Evolutionary conservation across 1,140 invertebrate genomes (phyloP), one percentile per base, ranked within the genome.

Genomic region (Platyscapa corneri): DNA sequence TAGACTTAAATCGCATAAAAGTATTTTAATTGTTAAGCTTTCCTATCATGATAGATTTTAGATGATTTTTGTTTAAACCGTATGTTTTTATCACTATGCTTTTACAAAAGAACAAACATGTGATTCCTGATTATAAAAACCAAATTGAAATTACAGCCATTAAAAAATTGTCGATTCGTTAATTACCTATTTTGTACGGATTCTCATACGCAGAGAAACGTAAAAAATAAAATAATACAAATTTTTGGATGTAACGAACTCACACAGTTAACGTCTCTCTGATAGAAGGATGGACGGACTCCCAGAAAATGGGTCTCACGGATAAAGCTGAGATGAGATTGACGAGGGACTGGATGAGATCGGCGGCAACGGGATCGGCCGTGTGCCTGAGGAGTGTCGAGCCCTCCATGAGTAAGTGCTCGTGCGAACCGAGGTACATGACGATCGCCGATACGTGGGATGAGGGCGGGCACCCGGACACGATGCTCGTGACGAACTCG

Each of bases 321-420:
- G 91, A 91, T 56, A 92, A 85, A 1, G 90, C 89, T 42, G 92
- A 91, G 82, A 93, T 92, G 18, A 93, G 90, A n/a, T 90, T 90
- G 30, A 93, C 91, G 7, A 93, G 87, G 3, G 92, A 93, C 83
- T 93, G 92, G n/a, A 93, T 90, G 18, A 93, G 84, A 86, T 93
- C 92, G n/a, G 92, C 91, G 2, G 93, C 92, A 12, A 91, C 56
- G 8, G 91, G 90, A 80, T 93, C 92, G 1, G 92, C 92, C 0
- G 92, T 93, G 46, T 93, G 92, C 46, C 93, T 90, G 1, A 93
- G 56, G 12, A 93, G 88, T 0, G 91, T 93, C 0, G 93, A 92
- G 10, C 90, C 87, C 85, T 93, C 91, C 76, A 91, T 89, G 18
- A 93, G 74, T 53, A 93, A 90, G 42, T 92, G 87, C 46, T 93